phyloP scores from a whole-genome alignment of 2,797 vertebrate species.

The Danionella dracula region DNA sequence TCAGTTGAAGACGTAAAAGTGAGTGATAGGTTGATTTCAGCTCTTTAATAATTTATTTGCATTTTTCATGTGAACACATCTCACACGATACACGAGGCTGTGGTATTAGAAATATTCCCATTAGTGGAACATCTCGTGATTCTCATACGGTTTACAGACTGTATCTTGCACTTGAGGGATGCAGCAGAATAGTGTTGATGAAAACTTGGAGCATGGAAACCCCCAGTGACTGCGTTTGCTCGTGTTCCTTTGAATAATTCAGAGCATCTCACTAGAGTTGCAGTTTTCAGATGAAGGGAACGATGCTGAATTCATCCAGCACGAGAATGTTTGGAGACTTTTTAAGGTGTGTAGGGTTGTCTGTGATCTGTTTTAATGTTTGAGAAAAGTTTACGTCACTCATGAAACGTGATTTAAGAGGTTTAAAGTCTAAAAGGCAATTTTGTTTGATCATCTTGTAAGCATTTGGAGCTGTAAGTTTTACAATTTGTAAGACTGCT shows the following conservation, averaged over 20 bases:
- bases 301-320: neutral
- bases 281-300: constrained; percentile 38
- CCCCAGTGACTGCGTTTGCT: constrained; percentile 43
- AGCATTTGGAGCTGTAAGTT: too few species aligned
- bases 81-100: neutral
- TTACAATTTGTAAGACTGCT: too few species aligned
- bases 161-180: neutral
- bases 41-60: constrained; percentile 40
- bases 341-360: too few species aligned
- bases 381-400: too few species aligned
- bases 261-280: constrained; percentile 48
- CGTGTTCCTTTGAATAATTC: constrained; percentile 65
- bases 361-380: too few species aligned
- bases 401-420: too few species aligned
- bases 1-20: too few species aligned
- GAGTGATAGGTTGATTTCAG: constrained; percentile 26
- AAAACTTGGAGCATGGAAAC: neutral
- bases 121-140: neutral
- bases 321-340: too few species aligned
- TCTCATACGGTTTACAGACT: neutral
- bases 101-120: constrained; percentile 29
- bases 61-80: constrained; percentile 21
- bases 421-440: too few species aligned
- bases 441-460: too few species aligned
- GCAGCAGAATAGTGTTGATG: neutral